Conservation (phyloP, 2,797 vertebrate species). For the Pipistrellus pygmaeus region DNA sequence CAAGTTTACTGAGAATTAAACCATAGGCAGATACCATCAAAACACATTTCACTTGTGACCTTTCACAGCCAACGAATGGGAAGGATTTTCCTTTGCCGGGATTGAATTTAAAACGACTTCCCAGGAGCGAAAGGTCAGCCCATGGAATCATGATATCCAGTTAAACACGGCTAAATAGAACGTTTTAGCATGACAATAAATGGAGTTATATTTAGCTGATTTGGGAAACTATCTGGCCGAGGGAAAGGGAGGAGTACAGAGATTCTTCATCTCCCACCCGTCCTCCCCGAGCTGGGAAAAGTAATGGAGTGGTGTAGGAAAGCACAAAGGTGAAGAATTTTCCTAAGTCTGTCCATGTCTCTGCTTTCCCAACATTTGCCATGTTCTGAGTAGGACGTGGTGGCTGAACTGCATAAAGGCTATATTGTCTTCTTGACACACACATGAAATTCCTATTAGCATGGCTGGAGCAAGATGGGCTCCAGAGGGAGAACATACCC, state of each 20-base stretch:
- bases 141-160: constrained; percentile 88
- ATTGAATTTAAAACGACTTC: constrained; percentile 91
- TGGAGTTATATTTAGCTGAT: constrained; percentile 89
- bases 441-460: constrained; percentile 81
- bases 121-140: constrained; percentile 89
- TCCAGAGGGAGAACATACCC: constrained; percentile 85
- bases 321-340: constrained; percentile 83
- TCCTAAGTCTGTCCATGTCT: constrained; percentile 81
- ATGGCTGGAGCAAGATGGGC: constrained; percentile 75
- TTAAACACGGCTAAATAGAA: constrained; percentile 91
- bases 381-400: constrained; percentile 80
- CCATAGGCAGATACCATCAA: constrained; percentile 89
- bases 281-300: constrained; percentile 72
- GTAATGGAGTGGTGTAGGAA: constrained; percentile 68
- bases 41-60: constrained; percentile 92
- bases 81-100: constrained; percentile 89
- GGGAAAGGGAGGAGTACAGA: constrained; percentile 70
- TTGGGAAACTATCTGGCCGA: constrained; percentile 82
- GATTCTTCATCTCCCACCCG: constrained; percentile 81
- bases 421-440: constrained; percentile 84
- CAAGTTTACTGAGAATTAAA: constrained; percentile 89
- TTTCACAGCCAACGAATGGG: constrained; percentile 91
- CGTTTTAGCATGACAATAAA: constrained; percentile 90
- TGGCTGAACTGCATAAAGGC: constrained; percentile 80
- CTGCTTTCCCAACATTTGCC: constrained; percentile 83